Percentiles rank a stretch among this genome's conserved stretches.
These are phyloP conservation scores for Drosophila sechellia DNA, from an alignment of 1,140 invertebrate species.

Conservation along the genomic window DNA sequence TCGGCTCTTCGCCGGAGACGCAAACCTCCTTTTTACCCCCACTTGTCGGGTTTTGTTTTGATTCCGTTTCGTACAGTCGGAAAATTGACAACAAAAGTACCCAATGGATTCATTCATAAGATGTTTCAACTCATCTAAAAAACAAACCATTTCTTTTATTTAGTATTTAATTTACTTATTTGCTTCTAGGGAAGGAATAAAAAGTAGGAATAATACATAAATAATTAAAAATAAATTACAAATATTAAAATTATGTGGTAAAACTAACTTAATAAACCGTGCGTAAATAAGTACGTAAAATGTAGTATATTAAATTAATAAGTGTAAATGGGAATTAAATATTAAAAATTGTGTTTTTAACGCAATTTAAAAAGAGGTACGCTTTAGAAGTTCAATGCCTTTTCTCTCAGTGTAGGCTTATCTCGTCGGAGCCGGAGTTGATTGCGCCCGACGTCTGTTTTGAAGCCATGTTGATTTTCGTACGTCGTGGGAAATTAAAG, in stretches of 20 bases:
- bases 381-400: not conserved
- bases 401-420: slow-evolving; percentile 16
- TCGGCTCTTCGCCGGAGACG: slow-evolving; percentile 32
- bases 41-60: slow-evolving; percentile 74
- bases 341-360: not conserved
- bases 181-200: no score
- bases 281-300: no score
- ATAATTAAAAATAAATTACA: no score
- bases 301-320: no score
- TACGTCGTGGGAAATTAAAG: slow-evolving; percentile 76
- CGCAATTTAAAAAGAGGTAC: no score
- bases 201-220: no score
- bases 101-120: not conserved
- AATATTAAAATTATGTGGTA: no score
- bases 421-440: slow-evolving; percentile 1
- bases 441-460: slow-evolving; percentile 25
- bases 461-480: slow-evolving; percentile 51
- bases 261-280: no score
- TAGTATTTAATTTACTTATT: no score
- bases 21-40: slow-evolving; percentile 7
- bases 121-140: no score
- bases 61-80: slow-evolving; percentile 59
- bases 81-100: not conserved
- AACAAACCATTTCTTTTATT: not conserved
- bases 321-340: no score